These are phyloP conservation scores for Eumeta japonica DNA, from an alignment of 1,140 invertebrate species.

Conservation along the genomic window DNA sequence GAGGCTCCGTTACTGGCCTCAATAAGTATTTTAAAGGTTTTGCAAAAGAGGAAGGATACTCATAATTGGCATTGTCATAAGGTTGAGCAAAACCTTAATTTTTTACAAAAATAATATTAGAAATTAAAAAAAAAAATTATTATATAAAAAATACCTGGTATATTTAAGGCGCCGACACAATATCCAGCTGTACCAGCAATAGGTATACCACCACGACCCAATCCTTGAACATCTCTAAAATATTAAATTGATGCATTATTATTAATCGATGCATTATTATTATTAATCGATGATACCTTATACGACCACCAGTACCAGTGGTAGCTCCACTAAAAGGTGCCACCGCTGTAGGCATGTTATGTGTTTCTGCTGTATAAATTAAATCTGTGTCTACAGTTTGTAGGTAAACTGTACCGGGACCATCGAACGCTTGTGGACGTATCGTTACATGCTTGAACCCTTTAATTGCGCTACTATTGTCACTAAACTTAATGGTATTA, in stretches of 20 bases:
- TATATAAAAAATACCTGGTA: conserved; percentile 68
- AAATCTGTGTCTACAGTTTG: conserved; percentile 73
- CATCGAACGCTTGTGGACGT: conserved; percentile 60
- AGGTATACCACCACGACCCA: conserved; percentile 87
- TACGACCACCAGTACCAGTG: conserved; percentile 92
- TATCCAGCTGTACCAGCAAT: conserved; percentile 97
- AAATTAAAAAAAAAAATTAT: not conserved
- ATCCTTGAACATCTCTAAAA: conserved; percentile 91
- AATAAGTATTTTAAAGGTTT: conserved; percentile 81
- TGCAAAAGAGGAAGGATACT: conserved; percentile 90
- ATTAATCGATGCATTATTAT: no score
- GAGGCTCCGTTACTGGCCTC: conserved; percentile 97
- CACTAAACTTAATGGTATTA: conserved; percentile 96
- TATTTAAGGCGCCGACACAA: conserved; percentile 87
- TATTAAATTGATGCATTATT: no score
- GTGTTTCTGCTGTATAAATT: conserved; percentile 97
- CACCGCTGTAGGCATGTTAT: conserved; percentile 97
- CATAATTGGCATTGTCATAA: conserved; percentile 80
- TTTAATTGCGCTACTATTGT: conserved; percentile 94
- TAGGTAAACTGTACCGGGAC: conserved; percentile 65
- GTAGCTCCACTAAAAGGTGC: conserved; percentile 94
- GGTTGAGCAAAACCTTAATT: conserved; percentile 72
- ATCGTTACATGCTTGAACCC: conserved; percentile 74
- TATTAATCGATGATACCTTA: no score
- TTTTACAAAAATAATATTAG: conserved; percentile 7